A percentile compares a stretch with the other conserved stretches of the same genome.
phyloP scores from a whole-genome alignment of 1,140 invertebrate genomes.

The Leucophenga varia region DNA sequence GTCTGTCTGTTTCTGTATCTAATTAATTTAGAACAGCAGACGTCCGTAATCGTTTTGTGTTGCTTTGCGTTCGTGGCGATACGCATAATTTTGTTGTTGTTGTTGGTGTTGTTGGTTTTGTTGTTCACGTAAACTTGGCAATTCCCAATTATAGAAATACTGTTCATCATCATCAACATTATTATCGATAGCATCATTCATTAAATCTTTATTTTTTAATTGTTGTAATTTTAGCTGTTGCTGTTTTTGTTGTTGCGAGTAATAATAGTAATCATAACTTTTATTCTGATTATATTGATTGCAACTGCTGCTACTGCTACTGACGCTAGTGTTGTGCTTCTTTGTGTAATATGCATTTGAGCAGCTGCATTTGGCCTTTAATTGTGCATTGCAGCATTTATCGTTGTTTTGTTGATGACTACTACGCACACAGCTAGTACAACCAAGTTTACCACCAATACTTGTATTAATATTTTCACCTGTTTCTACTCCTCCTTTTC shows the following conservation, averaged over 20 bases:
- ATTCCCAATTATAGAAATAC: slow-evolving; percentile 45
- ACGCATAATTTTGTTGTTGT: slow-evolving; percentile 20
- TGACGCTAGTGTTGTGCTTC: no score
- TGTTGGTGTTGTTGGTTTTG: no score
- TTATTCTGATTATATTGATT: slow-evolving; percentile 1
- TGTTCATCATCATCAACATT: slow-evolving; percentile 29
- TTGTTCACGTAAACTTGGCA: slow-evolving; percentile 28
- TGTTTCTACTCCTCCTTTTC: no score
- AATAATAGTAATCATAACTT: slow-evolving; percentile 7
- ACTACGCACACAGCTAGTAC: neutral
- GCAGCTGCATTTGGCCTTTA: no score
- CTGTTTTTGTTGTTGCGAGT: slow-evolving; percentile 10
- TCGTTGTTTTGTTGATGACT: neutral
- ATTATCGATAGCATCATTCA: no score
- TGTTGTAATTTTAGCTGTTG: slow-evolving; percentile 10
- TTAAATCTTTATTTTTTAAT: slow-evolving; percentile 12
- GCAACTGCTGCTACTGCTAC: neutral
- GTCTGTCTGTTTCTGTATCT: slow-evolving; percentile 2
- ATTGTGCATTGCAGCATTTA: no score
- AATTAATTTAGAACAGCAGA: slow-evolving; percentile 33
- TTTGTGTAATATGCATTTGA: no score
- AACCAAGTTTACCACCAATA: neutral
- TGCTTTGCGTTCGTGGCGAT: slow-evolving; percentile 30
- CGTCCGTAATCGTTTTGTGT: slow-evolving; percentile 48
- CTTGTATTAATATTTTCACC: no score